Evolutionary conservation across 2,797 vertebrate genomes (phyloP), one percentile per base, ranked within the genome.

Genomic region (Micropoecilia bifurca): DNA sequence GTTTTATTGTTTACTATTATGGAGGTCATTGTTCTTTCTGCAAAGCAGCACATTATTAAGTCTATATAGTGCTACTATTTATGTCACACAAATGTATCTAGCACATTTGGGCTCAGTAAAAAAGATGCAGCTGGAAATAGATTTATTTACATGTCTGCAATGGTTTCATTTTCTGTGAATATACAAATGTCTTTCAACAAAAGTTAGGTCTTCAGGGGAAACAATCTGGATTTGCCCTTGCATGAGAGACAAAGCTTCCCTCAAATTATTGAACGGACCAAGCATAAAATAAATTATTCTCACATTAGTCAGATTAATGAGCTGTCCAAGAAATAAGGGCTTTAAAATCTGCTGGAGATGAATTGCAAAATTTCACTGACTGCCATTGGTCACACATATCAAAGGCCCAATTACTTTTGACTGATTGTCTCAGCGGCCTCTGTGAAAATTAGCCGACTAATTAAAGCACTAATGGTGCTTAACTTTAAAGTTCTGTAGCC

Each of bases 341-440:
- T 55, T 87, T 63, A 84, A 83, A 87, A 90, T 74, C 55, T 69
- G 71, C 61, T 55, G 46, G 82, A 82, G 89, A 87, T 90, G 75
- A 71, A 87, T 90, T 80, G 80, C 74, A 47, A 89, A 83, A 90
- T 87, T 73, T 89, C 86, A 92, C 83, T 89, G 90, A 93, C 76
- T 88, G 73, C 80, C 66, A 72, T 80, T 81, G 81, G 87, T 88
- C 80, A 89, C 86, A 87, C 87, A 74, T 77, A 86, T 89, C 85
- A 89, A 61, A 85, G 68, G 46, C 55, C 74, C 77, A 92, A 89
- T 92, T 90, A 88, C 75, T 77, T 83, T 85, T 80, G 80, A 73
- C 83, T 82, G 80, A 90, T 80, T 77, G 83, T 85, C 89, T 91
- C 83, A 75, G 59, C 78, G 83, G 75, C 76, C 87, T 75, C 79